A percentile compares a stretch with the other conserved stretches of the same genome.
phyloP scores from a whole-genome alignment of 2,113 vertebrate species.

The Lampris megalopsis region DNA sequence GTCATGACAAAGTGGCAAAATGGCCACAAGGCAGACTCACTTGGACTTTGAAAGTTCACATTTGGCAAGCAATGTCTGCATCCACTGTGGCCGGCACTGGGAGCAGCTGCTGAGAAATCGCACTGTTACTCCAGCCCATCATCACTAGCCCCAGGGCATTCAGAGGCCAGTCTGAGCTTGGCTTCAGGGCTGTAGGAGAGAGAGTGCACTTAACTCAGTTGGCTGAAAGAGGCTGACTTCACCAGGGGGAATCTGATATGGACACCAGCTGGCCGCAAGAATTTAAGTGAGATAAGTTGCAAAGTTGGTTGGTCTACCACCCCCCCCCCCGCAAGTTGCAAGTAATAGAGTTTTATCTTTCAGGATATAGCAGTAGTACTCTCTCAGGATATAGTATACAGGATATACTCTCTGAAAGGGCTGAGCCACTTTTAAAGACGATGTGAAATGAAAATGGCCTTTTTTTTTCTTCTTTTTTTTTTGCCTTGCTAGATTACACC shows the following conservation, averaged over 20 bases:
- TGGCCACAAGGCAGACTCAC: constrained; percentile 45
- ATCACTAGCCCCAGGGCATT: constrained; percentile 73
- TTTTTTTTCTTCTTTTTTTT: too few species aligned
- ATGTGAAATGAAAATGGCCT: too few species aligned
- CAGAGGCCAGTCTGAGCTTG: constrained; percentile 68
- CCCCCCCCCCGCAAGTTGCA: constrained; percentile 42
- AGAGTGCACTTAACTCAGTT: constrained; percentile 74
- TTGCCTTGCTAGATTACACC: too few species aligned
- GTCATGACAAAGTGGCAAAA: constrained; percentile 53
- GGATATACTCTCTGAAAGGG: constrained; percentile 34
- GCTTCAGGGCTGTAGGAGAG: constrained; percentile 67
- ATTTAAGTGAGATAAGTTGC: constrained; percentile 79
- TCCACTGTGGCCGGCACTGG: constrained; percentile 47
- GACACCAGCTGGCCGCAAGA: constrained; percentile 71
- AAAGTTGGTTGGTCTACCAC: constrained; percentile 64
- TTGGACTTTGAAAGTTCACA: constrained; percentile 63
- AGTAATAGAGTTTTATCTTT: constrained; percentile 68
- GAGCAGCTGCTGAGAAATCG: constrained; percentile 75
- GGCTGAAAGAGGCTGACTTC: constrained; percentile 68
- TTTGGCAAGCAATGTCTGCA: constrained; percentile 59
- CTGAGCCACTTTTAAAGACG: background rate
- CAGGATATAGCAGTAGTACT: constrained; percentile 47
- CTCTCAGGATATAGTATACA: too few species aligned
- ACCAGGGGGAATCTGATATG: constrained; percentile 67
- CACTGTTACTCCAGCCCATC: constrained; percentile 67